phyloP scores from a whole-genome alignment of 2,113 vertebrate genomes.

The Festucalex cinctus region DNA sequence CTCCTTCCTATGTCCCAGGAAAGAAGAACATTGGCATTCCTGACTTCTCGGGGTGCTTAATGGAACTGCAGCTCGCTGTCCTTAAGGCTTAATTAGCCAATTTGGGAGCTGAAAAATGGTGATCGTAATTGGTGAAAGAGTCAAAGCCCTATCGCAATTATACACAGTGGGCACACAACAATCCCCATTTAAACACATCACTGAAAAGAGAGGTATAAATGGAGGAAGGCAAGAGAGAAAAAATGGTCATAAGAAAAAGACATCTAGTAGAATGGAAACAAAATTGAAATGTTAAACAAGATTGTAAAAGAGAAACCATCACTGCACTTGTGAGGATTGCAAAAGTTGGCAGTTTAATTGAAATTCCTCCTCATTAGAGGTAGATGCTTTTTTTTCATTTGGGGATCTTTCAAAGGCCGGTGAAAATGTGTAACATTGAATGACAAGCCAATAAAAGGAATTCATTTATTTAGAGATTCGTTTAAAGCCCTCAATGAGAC shows the following conservation, averaged over 20 bases:
- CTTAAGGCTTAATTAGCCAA: conserved; percentile 68
- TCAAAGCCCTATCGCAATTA: conserved; percentile 56
- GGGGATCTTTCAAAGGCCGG: background rate
- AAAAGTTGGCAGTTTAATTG: conserved; percentile 1
- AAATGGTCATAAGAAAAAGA: background rate
- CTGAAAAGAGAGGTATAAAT: conserved; percentile 16
- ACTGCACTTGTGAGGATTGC: conserved; percentile 21
- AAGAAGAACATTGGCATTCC: conserved; percentile 36
- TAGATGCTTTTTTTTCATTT: background rate
- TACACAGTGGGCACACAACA: conserved; percentile 58
- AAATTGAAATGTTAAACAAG: background rate
- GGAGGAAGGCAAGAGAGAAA: conserved; percentile 1
- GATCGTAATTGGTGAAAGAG: conserved; percentile 59
- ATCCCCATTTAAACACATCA: conserved; percentile 63
- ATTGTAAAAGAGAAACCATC: background rate
- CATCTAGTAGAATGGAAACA: background rate
- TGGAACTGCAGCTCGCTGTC: conserved; percentile 46
- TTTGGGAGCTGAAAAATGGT: conserved; percentile 50
- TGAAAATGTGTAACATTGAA: background rate
- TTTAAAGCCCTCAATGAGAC: background rate
- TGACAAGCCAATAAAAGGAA: background rate
- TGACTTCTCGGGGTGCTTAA: conserved; percentile 33
- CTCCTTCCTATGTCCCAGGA: conserved; percentile 26
- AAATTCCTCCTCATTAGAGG: background rate
- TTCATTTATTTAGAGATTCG: background rate